phyloP scores from a whole-genome alignment of 2,888 invertebrate genomes.

The Orthosia gracilis region DNA sequence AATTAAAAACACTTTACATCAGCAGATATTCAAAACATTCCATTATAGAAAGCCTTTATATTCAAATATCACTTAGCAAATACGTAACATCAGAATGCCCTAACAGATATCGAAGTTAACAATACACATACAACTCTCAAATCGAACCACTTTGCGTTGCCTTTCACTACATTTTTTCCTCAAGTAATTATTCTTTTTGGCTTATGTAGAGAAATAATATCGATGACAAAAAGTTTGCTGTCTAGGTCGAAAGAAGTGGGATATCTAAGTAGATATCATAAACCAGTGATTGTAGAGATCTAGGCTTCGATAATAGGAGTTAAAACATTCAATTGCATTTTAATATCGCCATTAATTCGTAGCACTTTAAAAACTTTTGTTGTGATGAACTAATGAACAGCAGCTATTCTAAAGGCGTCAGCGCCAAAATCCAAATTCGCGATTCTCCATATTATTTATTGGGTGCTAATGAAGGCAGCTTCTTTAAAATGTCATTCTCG shows the following conservation, averaged over 20 bases:
- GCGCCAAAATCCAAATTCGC: no score
- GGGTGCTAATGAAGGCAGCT: no score
- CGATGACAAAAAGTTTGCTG: slow-evolving; percentile 29
- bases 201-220: slow-evolving; percentile 20
- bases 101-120: slow-evolving; percentile 35
- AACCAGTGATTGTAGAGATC: slow-evolving; percentile 15
- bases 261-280: background rate
- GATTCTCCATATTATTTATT: no score
- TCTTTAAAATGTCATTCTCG: no score
- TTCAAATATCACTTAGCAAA: slow-evolving; percentile 1
- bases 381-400: slow-evolving; percentile 15
- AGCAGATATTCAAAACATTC: slow-evolving; percentile 1
- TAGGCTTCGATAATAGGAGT: slow-evolving; percentile 1
- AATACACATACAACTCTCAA: slow-evolving; percentile 36
- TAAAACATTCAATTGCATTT: slow-evolving; percentile 7
- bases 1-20: background rate
- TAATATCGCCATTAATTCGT: slow-evolving; percentile 9
- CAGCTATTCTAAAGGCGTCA: no score
- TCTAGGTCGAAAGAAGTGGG: slow-evolving; percentile 8
- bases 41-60: background rate
- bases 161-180: slow-evolving; percentile 56
- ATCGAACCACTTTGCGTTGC: slow-evolving; percentile 29
- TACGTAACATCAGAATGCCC: slow-evolving; percentile 25
- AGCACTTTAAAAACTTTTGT: slow-evolving; percentile 13
- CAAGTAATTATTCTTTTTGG: slow-evolving; percentile 26